Conservation (phyloP, 2,888 invertebrate species). For the Tipula unca region DNA sequence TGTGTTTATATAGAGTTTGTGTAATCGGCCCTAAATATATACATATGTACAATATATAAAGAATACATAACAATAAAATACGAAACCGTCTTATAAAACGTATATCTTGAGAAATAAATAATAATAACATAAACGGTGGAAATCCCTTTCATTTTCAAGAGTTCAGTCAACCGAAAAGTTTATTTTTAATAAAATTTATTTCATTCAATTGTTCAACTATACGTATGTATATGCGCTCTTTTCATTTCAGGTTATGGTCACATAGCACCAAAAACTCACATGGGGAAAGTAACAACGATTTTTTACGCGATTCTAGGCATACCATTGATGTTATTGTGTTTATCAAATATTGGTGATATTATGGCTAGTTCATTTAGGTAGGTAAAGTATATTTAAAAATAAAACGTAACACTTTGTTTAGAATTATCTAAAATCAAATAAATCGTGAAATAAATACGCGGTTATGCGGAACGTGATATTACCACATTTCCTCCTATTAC, state of each 20-base stretch:
- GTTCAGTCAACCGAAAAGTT: not conserved
- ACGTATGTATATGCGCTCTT: too few species aligned
- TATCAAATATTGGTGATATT: slow-evolving; percentile 88
- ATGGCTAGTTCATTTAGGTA: slow-evolving; percentile 86
- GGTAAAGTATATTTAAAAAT: slow-evolving; percentile 20
- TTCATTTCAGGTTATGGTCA: slow-evolving; percentile 77
- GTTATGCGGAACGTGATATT: not conserved
- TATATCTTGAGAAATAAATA: not conserved
- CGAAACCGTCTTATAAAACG: not conserved
- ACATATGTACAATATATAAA: too few species aligned
- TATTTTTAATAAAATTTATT: not conserved
- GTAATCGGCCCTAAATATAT: not conserved
- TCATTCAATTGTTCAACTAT: not conserved
- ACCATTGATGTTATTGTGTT: slow-evolving; percentile 87
- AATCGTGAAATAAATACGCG: not conserved
- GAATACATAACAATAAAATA: not conserved
- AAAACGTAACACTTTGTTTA: too few species aligned
- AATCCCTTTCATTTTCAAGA: not conserved
- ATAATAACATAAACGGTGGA: not conserved
- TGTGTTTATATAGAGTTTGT: not conserved
- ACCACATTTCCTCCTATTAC: too few species aligned
- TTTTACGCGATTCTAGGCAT: slow-evolving; percentile 94
- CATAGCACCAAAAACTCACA: slow-evolving; percentile 87
- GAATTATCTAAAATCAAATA: not conserved
- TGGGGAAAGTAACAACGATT: slow-evolving; percentile 90